A percentile compares a stretch with the other conserved stretches of the same genome.
These are phyloP conservation scores for Spermophilus dauricus DNA, from an alignment of 2,113 vertebrate genomes.

Conservation along the genomic window DNA sequence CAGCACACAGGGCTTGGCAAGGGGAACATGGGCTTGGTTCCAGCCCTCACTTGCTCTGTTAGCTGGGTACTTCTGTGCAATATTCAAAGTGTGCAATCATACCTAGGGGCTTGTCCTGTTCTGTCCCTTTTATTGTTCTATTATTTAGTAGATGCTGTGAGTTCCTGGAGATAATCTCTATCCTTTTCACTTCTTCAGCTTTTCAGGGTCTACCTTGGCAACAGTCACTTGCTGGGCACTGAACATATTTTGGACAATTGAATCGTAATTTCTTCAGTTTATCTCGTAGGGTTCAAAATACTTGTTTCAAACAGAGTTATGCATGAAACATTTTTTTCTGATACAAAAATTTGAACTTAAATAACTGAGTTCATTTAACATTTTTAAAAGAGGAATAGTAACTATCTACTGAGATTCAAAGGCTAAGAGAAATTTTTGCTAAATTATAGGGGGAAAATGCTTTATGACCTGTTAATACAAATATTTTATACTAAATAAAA, in stretches of 20 bases:
- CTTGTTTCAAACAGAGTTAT: not conserved
- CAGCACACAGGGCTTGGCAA: not conserved
- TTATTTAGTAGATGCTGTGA: not conserved
- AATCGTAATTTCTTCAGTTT: not conserved
- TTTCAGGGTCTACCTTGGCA: not conserved
- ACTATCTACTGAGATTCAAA: not conserved
- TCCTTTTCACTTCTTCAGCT: not conserved
- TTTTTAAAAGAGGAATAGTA: not conserved
- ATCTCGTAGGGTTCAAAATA: not conserved
- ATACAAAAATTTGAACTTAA: not conserved
- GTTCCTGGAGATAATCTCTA: not conserved
- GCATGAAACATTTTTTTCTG: not conserved
- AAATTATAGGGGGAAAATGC: not conserved
- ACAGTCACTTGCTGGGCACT: not conserved
- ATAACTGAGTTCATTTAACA: not conserved
- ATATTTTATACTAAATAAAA: not conserved
- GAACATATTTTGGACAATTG: not conserved
- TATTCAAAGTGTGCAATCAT: not conserved
- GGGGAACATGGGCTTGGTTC: no score
- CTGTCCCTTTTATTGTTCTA: not conserved
- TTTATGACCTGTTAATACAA: constrained; percentile 9
- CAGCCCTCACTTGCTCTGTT: not conserved
- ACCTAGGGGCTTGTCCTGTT: not conserved
- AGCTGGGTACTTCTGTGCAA: not conserved
- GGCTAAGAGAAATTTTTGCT: not conserved